phyloP scores from a whole-genome alignment of 2,113 vertebrate species.

The Pipa parva region DNA sequence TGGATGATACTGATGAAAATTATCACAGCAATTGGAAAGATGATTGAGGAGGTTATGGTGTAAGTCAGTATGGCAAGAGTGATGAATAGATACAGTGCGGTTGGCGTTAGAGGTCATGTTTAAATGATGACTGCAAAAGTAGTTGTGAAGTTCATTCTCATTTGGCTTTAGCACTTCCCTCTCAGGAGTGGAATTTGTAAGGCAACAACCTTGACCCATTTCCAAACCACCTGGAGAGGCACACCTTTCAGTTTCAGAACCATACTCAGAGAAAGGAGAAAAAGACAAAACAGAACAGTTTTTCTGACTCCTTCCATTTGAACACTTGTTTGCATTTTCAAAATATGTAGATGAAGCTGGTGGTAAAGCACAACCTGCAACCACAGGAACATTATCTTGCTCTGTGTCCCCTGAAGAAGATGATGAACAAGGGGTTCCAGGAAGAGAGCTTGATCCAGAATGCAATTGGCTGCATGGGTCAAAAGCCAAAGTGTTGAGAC shows the following conservation, averaged over 20 bases:
- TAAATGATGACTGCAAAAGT: not conserved
- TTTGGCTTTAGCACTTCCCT: not conserved
- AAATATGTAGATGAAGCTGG: constrained; percentile 33
- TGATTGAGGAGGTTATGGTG: constrained; percentile 51
- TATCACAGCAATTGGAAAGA: constrained; percentile 25
- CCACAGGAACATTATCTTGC: constrained; percentile 45
- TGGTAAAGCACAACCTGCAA: constrained; percentile 44
- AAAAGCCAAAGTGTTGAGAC: constrained; percentile 71
- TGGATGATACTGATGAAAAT: constrained; percentile 77
- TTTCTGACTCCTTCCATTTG: constrained; percentile 61
- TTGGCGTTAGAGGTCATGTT: constrained; percentile 47
- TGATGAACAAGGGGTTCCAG: constrained; percentile 52
- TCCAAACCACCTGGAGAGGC: constrained; percentile 48
- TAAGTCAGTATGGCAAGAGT: constrained; percentile 55
- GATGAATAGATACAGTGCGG: constrained; percentile 49
- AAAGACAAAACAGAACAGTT: constrained; percentile 69
- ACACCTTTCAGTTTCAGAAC: constrained; percentile 70
- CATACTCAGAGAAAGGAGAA: constrained; percentile 71
- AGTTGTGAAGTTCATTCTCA: constrained; percentile 63
- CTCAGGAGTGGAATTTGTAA: constrained; percentile 34
- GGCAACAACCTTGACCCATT: constrained; percentile 35
- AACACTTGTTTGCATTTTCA: constrained; percentile 42
- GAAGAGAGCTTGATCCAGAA: constrained; percentile 42
- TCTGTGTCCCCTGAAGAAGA: constrained; percentile 35
- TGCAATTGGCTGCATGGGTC: constrained; percentile 51